Evolutionary conservation across 2,113 vertebrate genomes (phyloP), one percentile per base, ranked within the genome.

Genomic region (Mionectes macconnelli): DNA sequence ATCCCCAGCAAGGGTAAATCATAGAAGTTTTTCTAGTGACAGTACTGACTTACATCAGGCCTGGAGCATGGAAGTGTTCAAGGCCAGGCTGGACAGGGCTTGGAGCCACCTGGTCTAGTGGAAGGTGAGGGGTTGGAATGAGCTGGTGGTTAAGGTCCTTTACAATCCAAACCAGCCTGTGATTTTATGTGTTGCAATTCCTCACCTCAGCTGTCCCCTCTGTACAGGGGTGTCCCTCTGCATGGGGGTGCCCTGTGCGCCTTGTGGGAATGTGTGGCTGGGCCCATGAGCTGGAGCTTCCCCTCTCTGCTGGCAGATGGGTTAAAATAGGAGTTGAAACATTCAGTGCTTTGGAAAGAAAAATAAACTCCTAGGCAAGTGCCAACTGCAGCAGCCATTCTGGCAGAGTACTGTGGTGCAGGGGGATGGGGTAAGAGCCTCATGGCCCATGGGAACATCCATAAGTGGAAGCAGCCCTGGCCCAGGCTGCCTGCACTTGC

Each of bases 191-290:
- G 16, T 19, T 76, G 63, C 16, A 13, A 3, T 53, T 87, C 42
- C 27, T 79, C 28, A 9, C 31, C 17, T 76, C 20, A 22, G 0
- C 49, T 50, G 42, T 44, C 56, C 56, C 23, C 23, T 53, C 20
- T 33, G 55, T 60, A 44, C 60, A 27, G 35, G 24, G 35, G 53
- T 62, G 63, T n/a, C 40, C 23, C n/a, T 72, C 37, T 39, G 33
- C 4, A 0, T 2, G 9, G 11, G n/a, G 27, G 7, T 52, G 35
- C 55, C 57, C 31, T 1, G 0, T 0, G 6, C 2, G 4, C 62
- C 49, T 47, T 9, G 31, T 47, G 78, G 30, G 82, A 50, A 45
- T 0, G 0, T 8, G n/a, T 49, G 55, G 35, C 27, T 44, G 53
- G 39, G 62, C 50, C 39, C 0, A 0, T 35, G 72, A 47, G 55